These are phyloP conservation scores for Polyploca ridens DNA, from an alignment of 2,888 invertebrate genomes.

Conservation along the genomic window DNA sequence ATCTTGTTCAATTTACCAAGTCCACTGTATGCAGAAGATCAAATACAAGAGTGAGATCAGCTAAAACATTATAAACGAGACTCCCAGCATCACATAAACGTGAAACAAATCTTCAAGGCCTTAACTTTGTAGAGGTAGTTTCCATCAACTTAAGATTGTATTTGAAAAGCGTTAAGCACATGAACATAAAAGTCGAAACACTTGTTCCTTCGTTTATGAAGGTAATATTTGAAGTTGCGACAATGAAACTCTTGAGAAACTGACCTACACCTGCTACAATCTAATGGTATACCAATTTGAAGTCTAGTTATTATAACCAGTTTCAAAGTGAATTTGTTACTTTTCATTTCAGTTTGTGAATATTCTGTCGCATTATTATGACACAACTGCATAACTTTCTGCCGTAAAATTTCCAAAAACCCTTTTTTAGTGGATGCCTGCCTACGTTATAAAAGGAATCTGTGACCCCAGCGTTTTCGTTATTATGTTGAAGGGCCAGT, in stretches of 20 bases:
- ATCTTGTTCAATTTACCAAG: no score
- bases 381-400: no score
- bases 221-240: neutral
- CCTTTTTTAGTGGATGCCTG: no score
- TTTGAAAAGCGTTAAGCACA: neutral
- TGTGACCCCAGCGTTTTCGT: no score
- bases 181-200: neutral
- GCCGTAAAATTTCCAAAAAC: no score
- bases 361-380: no score
- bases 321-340: neutral
- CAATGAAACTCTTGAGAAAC: neutral
- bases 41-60: neutral
- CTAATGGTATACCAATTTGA: neutral
- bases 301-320: neutral
- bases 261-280: neutral
- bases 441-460: no score
- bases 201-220: neutral
- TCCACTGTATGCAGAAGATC: no score
- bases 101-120: neutral
- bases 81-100: neutral
- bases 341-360: no score
- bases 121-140: slow-evolving; percentile 1
- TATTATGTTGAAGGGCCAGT: no score
- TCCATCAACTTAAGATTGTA: neutral
- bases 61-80: neutral